Evolutionary conservation across 2,797 vertebrate genomes (phyloP), one percentile per base, ranked within the genome.

Genomic region (Coreius guichenoti): DNA sequence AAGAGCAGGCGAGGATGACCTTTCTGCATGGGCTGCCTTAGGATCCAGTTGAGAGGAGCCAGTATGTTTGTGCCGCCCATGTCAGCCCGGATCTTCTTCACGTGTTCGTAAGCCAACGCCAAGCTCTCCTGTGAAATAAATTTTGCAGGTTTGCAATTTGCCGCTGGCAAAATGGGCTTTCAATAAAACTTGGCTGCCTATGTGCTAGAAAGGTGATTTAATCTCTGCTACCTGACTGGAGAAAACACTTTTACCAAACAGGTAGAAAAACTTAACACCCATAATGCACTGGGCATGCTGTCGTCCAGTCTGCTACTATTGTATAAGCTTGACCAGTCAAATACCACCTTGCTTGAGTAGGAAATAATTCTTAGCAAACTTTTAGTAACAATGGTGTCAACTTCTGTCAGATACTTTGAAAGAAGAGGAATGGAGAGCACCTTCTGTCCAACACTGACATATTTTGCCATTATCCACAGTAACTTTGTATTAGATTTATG

Each of bases 1-100:
- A 99, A 99, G 84, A 99, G 95, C 54, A 98, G 94, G 1, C 97
- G 94, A 0, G 98, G 97, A 86, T 98, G 97, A 65, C 97, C 97
- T 2, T 90, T 94, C 91, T 93, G 94, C 89, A 95, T 87, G 0
- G 98, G 97, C 94, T 99, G 98, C 70, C 95, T 95, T 73, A 95
- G 88, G 86, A 98, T 86, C 98, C 98, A 99, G 88, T 92, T 96
- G 83, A 99, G 93, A 0, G 98, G 97, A 0, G 95, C 91, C 14
- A 99, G 89, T 90, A 99, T 82, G 91, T 99, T 97, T 89, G 94
- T 97, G 12, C 95, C 95, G 0, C 98, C 98, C 97, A 98, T 97
- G 87, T 99, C 97, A 0, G 97, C 97, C 19, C 67, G 91, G 82
- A 98, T 94, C 86, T 91, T 96, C 92, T 91, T 93, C 86, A 99